Evolutionary conservation across 2,888 invertebrate genomes (phyloP).

Genomic region (Thymelicus sylvestris): DNA sequence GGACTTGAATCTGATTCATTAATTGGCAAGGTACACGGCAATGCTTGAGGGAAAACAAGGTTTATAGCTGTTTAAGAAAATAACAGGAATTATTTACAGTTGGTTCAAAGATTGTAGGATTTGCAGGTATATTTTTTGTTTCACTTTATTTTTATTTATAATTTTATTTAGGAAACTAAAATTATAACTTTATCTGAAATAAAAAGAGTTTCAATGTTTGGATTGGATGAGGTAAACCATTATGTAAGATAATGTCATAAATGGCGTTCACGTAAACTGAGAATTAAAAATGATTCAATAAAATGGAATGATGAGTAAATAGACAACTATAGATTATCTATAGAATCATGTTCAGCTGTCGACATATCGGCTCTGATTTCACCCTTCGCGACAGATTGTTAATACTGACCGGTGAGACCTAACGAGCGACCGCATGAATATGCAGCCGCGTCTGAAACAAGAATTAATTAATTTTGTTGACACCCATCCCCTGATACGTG

Average conservation of each 20-base stretch:
- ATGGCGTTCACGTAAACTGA: too few relatives aligned
- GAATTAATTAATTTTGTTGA: slow-evolving; percentile 71
- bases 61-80: slow-evolving; percentile 23
- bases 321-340: not conserved
- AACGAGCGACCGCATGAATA: slow-evolving; percentile 82
- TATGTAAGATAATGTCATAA: too few relatives aligned
- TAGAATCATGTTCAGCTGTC: not conserved
- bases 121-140: too few relatives aligned
- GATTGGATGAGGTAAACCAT: too few relatives aligned
- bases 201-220: too few relatives aligned
- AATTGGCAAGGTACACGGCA: slow-evolving; percentile 33
- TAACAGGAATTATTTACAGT: slow-evolving; percentile 16
- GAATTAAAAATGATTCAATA: not conserved
- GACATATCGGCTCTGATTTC: slow-evolving; percentile 42
- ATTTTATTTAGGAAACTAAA: too few relatives aligned
- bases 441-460: slow-evolving; percentile 61
- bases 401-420: slow-evolving; percentile 75
- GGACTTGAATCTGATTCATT: slow-evolving; percentile 33
- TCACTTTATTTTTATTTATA: too few relatives aligned
- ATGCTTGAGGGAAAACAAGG: slow-evolving; percentile 22
- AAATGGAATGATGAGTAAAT: not conserved
- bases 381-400: slow-evolving; percentile 64
- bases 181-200: too few relatives aligned
- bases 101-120: not conserved
- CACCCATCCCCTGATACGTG: slow-evolving; percentile 45